Percentiles rank a stretch among this genome's conserved stretches.
These are phyloP conservation scores for Podiceps cristatus DNA, from an alignment of 2,113 vertebrate species.

Conservation along the genomic window DNA sequence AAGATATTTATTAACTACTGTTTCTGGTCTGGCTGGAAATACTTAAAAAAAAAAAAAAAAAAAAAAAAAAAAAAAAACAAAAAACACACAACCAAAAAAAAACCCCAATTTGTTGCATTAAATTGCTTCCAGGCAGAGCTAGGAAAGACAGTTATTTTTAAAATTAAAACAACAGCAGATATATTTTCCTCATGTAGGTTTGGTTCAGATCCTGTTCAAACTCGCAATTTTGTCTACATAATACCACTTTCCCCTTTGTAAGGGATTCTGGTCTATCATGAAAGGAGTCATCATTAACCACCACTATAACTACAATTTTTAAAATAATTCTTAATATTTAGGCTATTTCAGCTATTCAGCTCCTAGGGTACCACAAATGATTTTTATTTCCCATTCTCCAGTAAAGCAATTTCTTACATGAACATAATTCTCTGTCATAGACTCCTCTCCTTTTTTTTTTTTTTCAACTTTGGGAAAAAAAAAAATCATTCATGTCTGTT, in stretches of 20 bases:
- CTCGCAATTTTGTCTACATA: conserved; percentile 38
- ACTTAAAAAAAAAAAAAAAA: background rate
- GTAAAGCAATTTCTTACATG: background rate
- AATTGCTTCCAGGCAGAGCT: conserved; percentile 55
- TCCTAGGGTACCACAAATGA: background rate
- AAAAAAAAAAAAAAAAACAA: background rate
- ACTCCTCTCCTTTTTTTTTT: background rate
- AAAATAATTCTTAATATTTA: background rate
- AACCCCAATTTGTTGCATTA: background rate
- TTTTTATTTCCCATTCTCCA: background rate
- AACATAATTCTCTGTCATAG: background rate
- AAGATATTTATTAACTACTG: conserved; percentile 25
- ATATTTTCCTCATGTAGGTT: background rate
- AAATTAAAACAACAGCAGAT: conserved; percentile 27
- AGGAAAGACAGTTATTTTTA: conserved; percentile 23
- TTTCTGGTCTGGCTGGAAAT: conserved; percentile 28
- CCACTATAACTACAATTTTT: background rate
- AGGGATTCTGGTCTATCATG: conserved; percentile 12
- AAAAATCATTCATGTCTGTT: background rate
- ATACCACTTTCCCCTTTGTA: background rate
- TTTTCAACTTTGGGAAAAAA: background rate
- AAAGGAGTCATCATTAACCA: background rate
- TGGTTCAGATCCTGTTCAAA: conserved; percentile 26
- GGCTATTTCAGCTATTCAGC: background rate
- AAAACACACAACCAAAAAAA: background rate